phyloP scores from a whole-genome alignment of 2,888 invertebrate genomes.

The Rhimphoctona megacephalus region DNA sequence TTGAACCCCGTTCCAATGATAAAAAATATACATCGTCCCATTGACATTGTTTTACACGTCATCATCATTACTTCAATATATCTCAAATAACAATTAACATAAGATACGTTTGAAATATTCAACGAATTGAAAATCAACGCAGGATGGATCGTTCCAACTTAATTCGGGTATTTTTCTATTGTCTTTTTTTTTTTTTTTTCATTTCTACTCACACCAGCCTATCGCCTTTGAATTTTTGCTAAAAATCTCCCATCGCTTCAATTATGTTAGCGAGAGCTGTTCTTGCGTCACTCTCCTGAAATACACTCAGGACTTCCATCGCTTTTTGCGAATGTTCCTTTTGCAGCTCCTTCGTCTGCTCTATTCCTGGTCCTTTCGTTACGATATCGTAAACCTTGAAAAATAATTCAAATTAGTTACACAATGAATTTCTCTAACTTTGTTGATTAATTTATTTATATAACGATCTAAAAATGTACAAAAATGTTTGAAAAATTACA shows the following conservation, averaged over 20 bases:
- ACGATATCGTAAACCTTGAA: slow-evolving; percentile 87
- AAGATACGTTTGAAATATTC: slow-evolving; percentile 56
- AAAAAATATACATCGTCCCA: slow-evolving; percentile 16
- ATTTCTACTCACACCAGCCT: slow-evolving; percentile 40
- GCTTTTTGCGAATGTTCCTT: slow-evolving; percentile 91
- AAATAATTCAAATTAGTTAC: slow-evolving; percentile 1
- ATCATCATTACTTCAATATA: slow-evolving; percentile 22
- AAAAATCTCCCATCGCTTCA: slow-evolving; percentile 92
- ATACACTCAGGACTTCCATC: slow-evolving; percentile 90
- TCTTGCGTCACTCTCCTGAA: slow-evolving; percentile 93
- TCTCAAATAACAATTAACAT: slow-evolving; percentile 40
- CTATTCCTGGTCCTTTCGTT: slow-evolving; percentile 90
- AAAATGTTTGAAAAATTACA: slow-evolving; percentile 34
- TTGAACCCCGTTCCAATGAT: slow-evolving; percentile 1
- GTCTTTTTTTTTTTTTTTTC: slow-evolving; percentile 14
- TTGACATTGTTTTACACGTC: neutral
- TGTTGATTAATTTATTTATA: neutral
- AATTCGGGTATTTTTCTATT: slow-evolving; percentile 45
- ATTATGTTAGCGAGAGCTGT: slow-evolving; percentile 95
- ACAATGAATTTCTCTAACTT: neutral
- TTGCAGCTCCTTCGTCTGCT: slow-evolving; percentile 90
- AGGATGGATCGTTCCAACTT: slow-evolving; percentile 61
- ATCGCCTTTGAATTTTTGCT: slow-evolving; percentile 68
- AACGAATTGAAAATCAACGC: slow-evolving; percentile 64
- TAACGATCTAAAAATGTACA: neutral